Conservation (phyloP, 2,113 vertebrate species). For the Tyto alba region DNA sequence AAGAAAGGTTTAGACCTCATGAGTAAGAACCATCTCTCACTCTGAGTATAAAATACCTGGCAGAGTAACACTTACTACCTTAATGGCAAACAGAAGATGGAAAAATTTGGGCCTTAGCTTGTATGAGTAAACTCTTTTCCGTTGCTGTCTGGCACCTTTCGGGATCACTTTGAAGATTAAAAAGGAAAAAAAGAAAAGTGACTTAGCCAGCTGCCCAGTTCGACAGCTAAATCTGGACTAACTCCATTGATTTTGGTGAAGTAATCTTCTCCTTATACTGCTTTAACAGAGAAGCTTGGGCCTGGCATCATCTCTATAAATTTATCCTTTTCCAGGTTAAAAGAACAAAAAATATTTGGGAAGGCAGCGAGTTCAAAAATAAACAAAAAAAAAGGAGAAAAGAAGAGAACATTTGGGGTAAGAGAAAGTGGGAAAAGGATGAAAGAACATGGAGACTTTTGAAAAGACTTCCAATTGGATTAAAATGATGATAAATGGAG, state of each 20-base stretch:
- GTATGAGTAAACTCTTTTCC: background rate
- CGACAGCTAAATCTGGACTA: background rate
- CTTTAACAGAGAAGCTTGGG: background rate
- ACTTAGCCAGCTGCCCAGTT: background rate
- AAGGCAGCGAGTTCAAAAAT: background rate
- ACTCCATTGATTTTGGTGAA: conserved; percentile 13
- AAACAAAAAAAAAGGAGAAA: background rate
- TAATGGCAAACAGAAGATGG: background rate
- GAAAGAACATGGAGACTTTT: conserved; percentile 39
- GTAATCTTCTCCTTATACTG: background rate
- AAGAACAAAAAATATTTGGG: background rate
- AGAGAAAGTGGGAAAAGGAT: conserved; percentile 35
- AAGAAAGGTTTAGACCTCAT: background rate
- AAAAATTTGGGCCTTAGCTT: background rate
- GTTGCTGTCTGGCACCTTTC: background rate
- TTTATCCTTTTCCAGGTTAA: background rate
- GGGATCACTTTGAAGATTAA: background rate
- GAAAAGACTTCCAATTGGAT: conserved; percentile 20
- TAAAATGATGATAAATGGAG: conserved; percentile 54
- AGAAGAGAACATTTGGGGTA: background rate
- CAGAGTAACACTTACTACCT: background rate
- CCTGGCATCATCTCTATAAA: background rate
- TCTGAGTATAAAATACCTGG: background rate
- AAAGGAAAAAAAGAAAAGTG: background rate
- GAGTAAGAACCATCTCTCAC: background rate